Conservation (phyloP, 2,797 vertebrate genomes). For the Aeoliscus strigatus region DNA sequence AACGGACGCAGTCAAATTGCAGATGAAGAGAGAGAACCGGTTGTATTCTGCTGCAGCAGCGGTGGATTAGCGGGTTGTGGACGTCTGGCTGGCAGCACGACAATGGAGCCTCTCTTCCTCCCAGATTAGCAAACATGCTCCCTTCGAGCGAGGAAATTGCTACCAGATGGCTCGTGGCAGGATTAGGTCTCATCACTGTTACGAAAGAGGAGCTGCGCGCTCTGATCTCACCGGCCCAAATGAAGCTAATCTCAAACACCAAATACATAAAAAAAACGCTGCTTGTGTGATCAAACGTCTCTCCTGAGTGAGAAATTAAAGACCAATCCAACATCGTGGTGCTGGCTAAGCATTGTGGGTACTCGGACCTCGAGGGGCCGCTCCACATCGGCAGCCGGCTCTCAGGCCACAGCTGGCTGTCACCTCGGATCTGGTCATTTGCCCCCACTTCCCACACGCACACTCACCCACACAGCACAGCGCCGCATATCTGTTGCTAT, state of each 20-base stretch:
- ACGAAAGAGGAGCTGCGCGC: constrained; percentile 29
- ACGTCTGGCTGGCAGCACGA: constrained; percentile 18
- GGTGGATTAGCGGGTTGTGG: constrained; percentile 26
- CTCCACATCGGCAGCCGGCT: constrained; percentile 32
- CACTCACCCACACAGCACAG: too few species aligned
- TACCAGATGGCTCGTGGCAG: constrained; percentile 53
- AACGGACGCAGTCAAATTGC: too few species aligned
- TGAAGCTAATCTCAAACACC: constrained; percentile 41
- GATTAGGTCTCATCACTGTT: constrained; percentile 54
- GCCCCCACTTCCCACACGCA: constrained; percentile 11
- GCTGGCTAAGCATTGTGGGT: constrained; percentile 14
- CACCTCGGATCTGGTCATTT: constrained; percentile 52
- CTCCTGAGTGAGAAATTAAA: neutral
- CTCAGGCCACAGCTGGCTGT: constrained; percentile 50
- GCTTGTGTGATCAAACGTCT: neutral
- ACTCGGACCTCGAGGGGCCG: constrained; percentile 11
- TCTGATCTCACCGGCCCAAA: constrained; percentile 28
- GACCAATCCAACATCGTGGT: neutral
- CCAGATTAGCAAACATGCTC: constrained; percentile 52
- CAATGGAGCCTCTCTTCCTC: constrained; percentile 14
- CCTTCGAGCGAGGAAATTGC: constrained; percentile 46
- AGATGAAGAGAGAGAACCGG: too few species aligned
- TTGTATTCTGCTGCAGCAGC: constrained; percentile 14
- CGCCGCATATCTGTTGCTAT: constrained; percentile 47
- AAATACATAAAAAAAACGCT: constrained; percentile 10